Percentiles rank a stretch among this genome's conserved stretches.
phyloP scores from a whole-genome alignment of 2,888 invertebrate species.

The Amitus sp. region DNA sequence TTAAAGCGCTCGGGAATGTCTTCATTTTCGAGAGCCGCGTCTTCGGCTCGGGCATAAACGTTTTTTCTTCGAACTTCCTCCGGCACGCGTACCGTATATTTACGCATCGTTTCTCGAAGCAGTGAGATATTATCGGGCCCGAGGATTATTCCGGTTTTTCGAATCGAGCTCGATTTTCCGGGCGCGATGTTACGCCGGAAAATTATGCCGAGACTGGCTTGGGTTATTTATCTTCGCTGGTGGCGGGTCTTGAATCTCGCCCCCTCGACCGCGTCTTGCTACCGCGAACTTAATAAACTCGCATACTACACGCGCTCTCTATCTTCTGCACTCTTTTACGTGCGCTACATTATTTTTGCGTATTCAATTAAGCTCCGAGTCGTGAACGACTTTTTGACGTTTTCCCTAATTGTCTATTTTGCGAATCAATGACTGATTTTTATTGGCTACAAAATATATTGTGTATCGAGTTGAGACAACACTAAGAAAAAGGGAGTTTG shows the following conservation, averaged over 20 bases:
- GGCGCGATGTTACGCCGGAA: conserved; percentile 11
- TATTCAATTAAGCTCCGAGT: conserved; percentile 10
- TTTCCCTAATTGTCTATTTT: conserved; percentile 25
- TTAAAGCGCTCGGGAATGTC: conserved; percentile 62
- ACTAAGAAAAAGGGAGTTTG: too few species aligned
- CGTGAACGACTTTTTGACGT: conserved; percentile 24
- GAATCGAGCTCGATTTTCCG: conserved; percentile 3
- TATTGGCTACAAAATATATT: too few species aligned
- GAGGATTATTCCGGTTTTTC: neutral
- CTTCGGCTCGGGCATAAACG: conserved; percentile 52
- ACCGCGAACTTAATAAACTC: conserved; percentile 61
- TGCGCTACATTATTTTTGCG: conserved; percentile 26
- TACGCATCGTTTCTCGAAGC: conserved; percentile 8
- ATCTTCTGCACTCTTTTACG: conserved; percentile 10
- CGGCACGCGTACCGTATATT: conserved; percentile 30
- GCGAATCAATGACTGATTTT: too few species aligned
- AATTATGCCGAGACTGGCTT: conserved; percentile 60
- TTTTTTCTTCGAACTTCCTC: conserved; percentile 38
- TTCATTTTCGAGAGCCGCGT: conserved; percentile 57
- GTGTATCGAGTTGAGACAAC: too few species aligned
- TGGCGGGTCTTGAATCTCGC: conserved; percentile 48
- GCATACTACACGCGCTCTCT: conserved; percentile 40
- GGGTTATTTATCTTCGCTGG: conserved; percentile 59
- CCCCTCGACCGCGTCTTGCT: conserved; percentile 59
- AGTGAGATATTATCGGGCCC: too few species aligned